A percentile compares a stretch with the other conserved stretches of the same genome.
phyloP scores from a whole-genome alignment of 2,888 invertebrate genomes.

The Pyrochroa serraticornis region DNA sequence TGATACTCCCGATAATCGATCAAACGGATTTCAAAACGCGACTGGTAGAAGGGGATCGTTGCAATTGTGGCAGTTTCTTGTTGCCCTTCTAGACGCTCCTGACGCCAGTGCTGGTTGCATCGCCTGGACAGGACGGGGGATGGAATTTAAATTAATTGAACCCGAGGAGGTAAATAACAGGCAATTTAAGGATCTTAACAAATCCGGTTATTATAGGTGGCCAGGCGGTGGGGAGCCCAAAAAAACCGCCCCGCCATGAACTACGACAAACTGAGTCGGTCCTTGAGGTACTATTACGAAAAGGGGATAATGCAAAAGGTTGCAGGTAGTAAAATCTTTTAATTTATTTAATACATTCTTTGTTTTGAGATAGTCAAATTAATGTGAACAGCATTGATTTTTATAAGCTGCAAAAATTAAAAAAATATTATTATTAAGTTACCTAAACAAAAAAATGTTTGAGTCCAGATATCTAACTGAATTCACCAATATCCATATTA shows the following conservation, averaged over 20 bases:
- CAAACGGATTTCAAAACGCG: constrained; percentile 39
- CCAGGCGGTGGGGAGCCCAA: constrained; percentile 93
- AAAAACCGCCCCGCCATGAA: constrained; percentile 98
- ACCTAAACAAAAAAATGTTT: too few relatives aligned
- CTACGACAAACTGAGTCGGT: constrained; percentile 93
- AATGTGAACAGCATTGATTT: too few relatives aligned
- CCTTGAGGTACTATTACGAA: constrained; percentile 95
- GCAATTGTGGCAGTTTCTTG: constrained; percentile 95
- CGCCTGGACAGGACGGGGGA: constrained; percentile 93
- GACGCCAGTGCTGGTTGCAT: constrained; percentile 77
- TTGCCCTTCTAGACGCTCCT: constrained; percentile 77
- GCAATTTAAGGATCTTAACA: too few relatives aligned
- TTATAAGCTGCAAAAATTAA: too few relatives aligned
- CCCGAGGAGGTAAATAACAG: constrained; percentile 78
- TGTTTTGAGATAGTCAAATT: too few relatives aligned
- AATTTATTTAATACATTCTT: too few relatives aligned
- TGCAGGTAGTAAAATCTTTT: too few relatives aligned
- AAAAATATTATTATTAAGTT: too few relatives aligned
- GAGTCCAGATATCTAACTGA: too few relatives aligned
- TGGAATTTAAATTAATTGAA: constrained; percentile 95
- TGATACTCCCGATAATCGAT: constrained; percentile 40
- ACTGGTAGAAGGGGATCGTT: constrained; percentile 76
- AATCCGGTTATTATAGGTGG: constrained; percentile 68
- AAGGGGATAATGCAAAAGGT: constrained; percentile 99
- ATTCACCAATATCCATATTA: too few relatives aligned